Percentiles rank a stretch among this genome's conserved stretches.
phyloP scores from a whole-genome alignment of 2,888 invertebrate species.

The Eremobia ochroleuca region DNA sequence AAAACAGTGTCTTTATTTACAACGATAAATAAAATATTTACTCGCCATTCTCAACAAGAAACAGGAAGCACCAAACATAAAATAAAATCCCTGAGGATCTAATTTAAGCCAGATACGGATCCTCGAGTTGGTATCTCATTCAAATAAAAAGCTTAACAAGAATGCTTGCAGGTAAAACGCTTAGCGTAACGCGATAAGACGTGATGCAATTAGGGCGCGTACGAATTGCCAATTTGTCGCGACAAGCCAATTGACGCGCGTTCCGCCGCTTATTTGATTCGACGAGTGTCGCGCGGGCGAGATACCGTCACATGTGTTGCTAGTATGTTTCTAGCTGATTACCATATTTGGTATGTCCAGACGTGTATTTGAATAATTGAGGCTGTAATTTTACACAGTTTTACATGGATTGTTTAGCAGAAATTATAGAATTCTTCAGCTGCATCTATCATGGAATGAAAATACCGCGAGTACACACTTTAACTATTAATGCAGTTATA shows the following conservation, averaged over 20 bases:
- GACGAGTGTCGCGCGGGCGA: constrained; percentile 36
- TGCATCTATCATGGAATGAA: not conserved
- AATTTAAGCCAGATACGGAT: constrained; percentile 57
- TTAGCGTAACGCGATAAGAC: constrained; percentile 66
- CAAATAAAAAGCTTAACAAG: constrained; percentile 65
- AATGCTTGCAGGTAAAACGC: constrained; percentile 61
- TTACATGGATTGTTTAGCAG: not conserved
- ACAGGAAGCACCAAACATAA: constrained; percentile 49
- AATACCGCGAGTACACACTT: not conserved
- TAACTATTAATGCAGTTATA: not conserved
- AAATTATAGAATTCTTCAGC: constrained; percentile 1
- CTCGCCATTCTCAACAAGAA: constrained; percentile 26
- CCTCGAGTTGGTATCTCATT: constrained; percentile 49
- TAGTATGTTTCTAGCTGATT: constrained; percentile 14
- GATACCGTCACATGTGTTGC: not conserved
- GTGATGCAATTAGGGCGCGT: constrained; percentile 73
- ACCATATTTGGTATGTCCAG: not conserved
- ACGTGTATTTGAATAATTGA: not conserved
- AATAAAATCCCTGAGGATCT: constrained; percentile 60
- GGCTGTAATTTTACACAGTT: not conserved
- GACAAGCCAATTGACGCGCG: constrained; percentile 75
- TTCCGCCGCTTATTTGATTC: constrained; percentile 69
- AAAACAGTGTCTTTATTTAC: constrained; percentile 36
- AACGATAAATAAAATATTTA: constrained; percentile 41
- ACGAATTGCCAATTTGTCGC: constrained; percentile 82